Base-by-base conservation (phyloP, 1,140 invertebrate genomes). In the Sycobia sp. region DNA sequence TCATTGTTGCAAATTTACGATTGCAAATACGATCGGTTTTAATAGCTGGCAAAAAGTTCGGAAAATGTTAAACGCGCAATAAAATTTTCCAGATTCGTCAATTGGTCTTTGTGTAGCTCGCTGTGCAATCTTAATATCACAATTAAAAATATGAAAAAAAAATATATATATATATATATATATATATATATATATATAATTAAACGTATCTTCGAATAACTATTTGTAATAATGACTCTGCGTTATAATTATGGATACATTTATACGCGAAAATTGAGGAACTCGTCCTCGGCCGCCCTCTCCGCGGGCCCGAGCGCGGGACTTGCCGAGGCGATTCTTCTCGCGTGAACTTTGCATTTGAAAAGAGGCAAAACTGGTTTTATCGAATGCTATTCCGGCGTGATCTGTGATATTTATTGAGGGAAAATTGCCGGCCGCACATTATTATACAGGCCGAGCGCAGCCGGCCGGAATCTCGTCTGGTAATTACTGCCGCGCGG, bases 371-470 rank as follows among this genome's bases (percentile, higher is more conserved):
- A 32, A 36, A 60, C 49, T 47, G 49, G 49, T 53, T 60, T 34
- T 25, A 41, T 51, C 18, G 14, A 41, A 51, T 34, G 25, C n/a
- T 22, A 32, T 57, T 50, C 5, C 34, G 10, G 9, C 16, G 23
- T 50, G 44, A 51, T 60, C 43, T 43, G 10, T 23, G 25, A 53
- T 51, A 43, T 43, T 51, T 43, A 51, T 59, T 43, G 38, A 60
- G 36, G n/a, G 3, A 25, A 60, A 51, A 43, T 44, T 36, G 20
- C 23, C 9, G 34, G 1, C 18, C 23, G n/a, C 11, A 27, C 20
- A 5, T 34, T 34, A 39, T 60, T 60, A 51, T 34, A 10, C 13
- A 18, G 8, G 20, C 50, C 20, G 14, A 11, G 13, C 27, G 7
- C 41, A 55, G 29, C 34, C n/a, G n/a, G n/a, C 3, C 13, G 34